Base-by-base conservation (phyloP, 2,113 vertebrate species). In the Antechinus stuartii region DNA sequence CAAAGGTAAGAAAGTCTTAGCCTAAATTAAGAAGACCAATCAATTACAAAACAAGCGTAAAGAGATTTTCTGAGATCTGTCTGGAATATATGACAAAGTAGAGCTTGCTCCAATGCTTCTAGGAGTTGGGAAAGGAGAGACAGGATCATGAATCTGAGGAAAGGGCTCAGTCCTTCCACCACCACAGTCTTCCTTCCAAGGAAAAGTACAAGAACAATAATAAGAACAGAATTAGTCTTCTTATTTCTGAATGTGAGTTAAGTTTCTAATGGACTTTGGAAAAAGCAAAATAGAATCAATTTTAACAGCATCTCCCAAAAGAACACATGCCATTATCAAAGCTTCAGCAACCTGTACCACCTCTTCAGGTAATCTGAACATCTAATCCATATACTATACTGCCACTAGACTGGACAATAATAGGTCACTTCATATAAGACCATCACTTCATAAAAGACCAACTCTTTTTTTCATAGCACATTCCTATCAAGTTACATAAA, bases 271-370 rank as follows among this genome's bases (percentile, higher is more conserved):
- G 19, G 27, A 57, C 10, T 92, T 55, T 53, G 3, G 42, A 52
- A 10, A 57, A 90, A 35, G 8, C 25, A 42, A 91, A 76, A n/a
- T 8, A 91, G 49, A 68, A 68, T 91, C 47, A n/a, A 92, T 54
- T 91, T 92, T 54, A 93, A 91, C 84, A 56, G 91, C 24, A 92
- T 16, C 14, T 56, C 90, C 54, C 25, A 57, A 90, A 57, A 42
- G n/a, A 42, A 84, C 27, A 42, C 1, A 52, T 95, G 47, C 8
- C 35, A 90, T 30, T 19, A 11, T 10, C 61, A 90, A 27, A 92
- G 35, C 49, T 91, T 24, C 30, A 91, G 50, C 50, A 90, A 90
- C 25, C 55, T 42, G 26, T 61, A 12, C 46, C 27, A 68, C 35
- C 7, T 24, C 49, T 57, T 0, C 19, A 68, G 84, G 27, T 54